These are phyloP conservation scores for Gavialis gangeticus DNA, from an alignment of 2,113 vertebrate genomes.

Conservation along the genomic window DNA sequence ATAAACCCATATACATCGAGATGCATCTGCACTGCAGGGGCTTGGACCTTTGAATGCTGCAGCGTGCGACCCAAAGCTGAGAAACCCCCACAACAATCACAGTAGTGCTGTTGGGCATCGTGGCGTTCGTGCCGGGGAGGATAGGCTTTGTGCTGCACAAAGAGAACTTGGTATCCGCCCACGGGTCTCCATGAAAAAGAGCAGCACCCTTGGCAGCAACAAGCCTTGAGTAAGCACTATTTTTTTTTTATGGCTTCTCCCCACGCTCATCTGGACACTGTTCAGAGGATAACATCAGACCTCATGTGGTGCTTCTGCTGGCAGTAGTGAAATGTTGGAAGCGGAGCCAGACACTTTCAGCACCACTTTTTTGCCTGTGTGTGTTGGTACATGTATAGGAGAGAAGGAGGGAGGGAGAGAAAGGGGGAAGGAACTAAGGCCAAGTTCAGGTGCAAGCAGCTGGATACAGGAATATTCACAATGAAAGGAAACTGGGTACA, in stretches of 20 bases:
- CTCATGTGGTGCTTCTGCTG: accelerated
- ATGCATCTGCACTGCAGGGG: background rate
- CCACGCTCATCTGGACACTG: background rate
- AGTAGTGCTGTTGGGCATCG: background rate
- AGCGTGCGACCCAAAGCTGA: background rate
- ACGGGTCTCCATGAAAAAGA: background rate
- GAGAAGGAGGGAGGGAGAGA: accelerated
- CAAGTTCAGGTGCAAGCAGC: slow-evolving; percentile 24
- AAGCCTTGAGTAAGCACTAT: background rate
- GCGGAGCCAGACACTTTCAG: background rate
- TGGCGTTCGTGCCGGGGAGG: background rate
- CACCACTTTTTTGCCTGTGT: background rate
- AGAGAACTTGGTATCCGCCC: background rate
- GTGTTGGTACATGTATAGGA: background rate
- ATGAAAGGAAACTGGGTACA: slow-evolving; percentile 19
- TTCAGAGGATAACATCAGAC: background rate
- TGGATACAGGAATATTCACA: background rate
- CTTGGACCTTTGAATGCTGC: background rate
- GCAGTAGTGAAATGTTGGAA: background rate
- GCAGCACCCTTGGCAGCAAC: background rate
- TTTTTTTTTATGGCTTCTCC: background rate
- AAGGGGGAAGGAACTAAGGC: background rate
- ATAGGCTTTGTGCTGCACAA: background rate
- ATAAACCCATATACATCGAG: background rate
- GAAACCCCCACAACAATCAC: background rate